Conservation (phyloP, 2,797 vertebrate species). For the Percopsis omiscomaycus region DNA sequence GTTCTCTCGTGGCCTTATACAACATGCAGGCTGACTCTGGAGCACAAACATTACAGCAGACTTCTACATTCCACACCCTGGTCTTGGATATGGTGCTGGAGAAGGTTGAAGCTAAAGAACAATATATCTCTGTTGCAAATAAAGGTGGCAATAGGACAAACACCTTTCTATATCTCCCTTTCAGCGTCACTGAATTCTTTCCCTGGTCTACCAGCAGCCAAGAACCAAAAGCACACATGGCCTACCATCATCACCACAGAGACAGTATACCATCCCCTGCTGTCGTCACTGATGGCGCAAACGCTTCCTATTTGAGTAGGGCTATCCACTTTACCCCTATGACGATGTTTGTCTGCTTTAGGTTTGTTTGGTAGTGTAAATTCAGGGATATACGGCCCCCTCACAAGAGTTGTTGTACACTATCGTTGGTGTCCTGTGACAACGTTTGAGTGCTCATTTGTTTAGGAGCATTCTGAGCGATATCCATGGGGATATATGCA, state of each 20-base stretch:
- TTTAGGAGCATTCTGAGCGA: conserved; percentile 29
- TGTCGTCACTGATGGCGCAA: conserved; percentile 43
- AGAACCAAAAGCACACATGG: conserved; percentile 32
- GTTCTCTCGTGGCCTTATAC: conserved; percentile 24
- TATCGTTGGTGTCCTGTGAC: conserved; percentile 44
- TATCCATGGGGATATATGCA: conserved; percentile 6
- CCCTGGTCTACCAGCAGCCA: conserved; percentile 1
- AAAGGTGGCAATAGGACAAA: conserved; percentile 1
- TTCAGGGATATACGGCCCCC: conserved; percentile 23
- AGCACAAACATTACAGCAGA: conserved; percentile 64
- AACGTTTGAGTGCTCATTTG: conserved; percentile 26
- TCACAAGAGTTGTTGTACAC: conserved; percentile 35
- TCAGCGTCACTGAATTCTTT: conserved; percentile 18
- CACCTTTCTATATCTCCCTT: conserved; percentile 1
- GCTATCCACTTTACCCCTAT: conserved; percentile 24
- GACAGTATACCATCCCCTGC: conserved; percentile 28
- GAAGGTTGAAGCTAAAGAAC: not conserved
- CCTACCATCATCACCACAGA: conserved; percentile 39
- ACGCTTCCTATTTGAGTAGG: conserved; percentile 18
- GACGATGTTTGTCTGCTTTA: conserved; percentile 35
- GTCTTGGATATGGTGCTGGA: not conserved
- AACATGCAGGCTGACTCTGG: conserved; percentile 34
- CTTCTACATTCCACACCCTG: conserved; percentile 67
- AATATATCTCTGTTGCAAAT: conserved; percentile 3
- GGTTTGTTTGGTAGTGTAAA: conserved; percentile 39